Conservation (phyloP, 2,113 vertebrate genomes). For the Symphodus melops region DNA sequence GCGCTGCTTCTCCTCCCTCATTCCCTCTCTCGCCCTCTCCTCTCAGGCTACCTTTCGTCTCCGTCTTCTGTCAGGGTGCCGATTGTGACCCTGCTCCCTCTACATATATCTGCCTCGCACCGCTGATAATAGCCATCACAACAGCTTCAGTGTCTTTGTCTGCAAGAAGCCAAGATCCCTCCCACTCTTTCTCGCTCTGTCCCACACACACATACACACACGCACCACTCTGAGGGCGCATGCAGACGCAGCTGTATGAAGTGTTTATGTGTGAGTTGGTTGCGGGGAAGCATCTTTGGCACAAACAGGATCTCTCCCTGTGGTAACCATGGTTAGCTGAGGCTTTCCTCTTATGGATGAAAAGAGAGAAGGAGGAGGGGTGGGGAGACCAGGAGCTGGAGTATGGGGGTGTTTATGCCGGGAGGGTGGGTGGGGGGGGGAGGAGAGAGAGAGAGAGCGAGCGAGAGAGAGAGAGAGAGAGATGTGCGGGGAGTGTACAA, state of each 20-base stretch:
- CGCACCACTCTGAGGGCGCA: slow-evolving; percentile 82
- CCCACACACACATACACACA: slow-evolving; percentile 74
- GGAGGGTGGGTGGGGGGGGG: slow-evolving; percentile 27
- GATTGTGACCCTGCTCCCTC: slow-evolving; percentile 73
- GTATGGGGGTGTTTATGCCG: slow-evolving; percentile 30
- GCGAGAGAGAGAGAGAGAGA: no score
- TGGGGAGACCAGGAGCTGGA: slow-evolving; percentile 44
- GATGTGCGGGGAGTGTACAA: neutral
- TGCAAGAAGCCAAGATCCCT: slow-evolving; percentile 86
- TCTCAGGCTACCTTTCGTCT: slow-evolving; percentile 83
- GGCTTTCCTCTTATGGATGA: slow-evolving; percentile 58
- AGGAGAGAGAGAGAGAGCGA: no score
- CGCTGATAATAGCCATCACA: slow-evolving; percentile 95
- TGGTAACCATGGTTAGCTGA: slow-evolving; percentile 69
- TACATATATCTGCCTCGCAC: slow-evolving; percentile 88
- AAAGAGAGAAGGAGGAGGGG: slow-evolving; percentile 20
- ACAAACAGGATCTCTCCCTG: slow-evolving; percentile 66
- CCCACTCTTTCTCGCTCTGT: slow-evolving; percentile 71
- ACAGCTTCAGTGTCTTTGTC: slow-evolving; percentile 93
- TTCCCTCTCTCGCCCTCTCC: slow-evolving; percentile 42
- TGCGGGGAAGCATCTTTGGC: slow-evolving; percentile 37
- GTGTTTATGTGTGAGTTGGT: slow-evolving; percentile 34
- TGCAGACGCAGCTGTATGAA: slow-evolving; percentile 24
- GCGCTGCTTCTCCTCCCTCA: slow-evolving; percentile 79
- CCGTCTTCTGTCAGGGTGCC: slow-evolving; percentile 85